These are phyloP conservation scores for Linyphia triangularis DNA, from an alignment of 2,888 invertebrate genomes.

Conservation along the genomic window DNA sequence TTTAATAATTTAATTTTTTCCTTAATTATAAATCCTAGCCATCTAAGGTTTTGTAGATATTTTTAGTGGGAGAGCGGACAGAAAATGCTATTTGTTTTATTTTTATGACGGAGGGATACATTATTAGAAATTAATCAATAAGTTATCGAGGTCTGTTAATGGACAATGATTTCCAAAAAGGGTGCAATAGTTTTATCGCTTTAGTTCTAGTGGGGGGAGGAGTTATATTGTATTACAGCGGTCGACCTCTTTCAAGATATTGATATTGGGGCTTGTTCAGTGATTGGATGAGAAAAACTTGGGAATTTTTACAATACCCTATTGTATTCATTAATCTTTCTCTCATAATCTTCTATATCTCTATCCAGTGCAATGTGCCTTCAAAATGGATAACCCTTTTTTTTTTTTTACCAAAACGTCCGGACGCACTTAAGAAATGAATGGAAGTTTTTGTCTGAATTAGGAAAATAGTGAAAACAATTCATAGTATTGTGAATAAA, in stretches of 20 bases:
- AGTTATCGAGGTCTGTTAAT: background rate
- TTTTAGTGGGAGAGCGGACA: too few relatives aligned
- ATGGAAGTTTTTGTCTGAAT: too few relatives aligned
- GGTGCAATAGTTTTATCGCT: background rate
- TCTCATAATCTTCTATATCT: background rate
- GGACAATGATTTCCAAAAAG: background rate
- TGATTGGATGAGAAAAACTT: background rate
- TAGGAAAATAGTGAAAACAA: too few relatives aligned
- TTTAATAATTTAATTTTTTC: too few relatives aligned
- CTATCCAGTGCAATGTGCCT: background rate
- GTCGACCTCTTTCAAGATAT: background rate
- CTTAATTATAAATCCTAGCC: too few relatives aligned
- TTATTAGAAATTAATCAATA: too few relatives aligned
- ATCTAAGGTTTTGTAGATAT: too few relatives aligned
- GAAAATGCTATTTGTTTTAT: too few relatives aligned
- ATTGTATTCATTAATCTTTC: background rate
- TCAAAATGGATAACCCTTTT: background rate
- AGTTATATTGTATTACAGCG: background rate
- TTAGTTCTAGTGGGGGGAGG: background rate
- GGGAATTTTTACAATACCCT: background rate
- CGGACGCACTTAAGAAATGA: too few relatives aligned
- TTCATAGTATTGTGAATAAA: too few relatives aligned
- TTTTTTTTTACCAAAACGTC: too few relatives aligned
- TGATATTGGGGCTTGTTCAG: background rate
- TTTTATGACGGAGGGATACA: too few relatives aligned